Base-by-base conservation (phyloP, 2,888 invertebrate species). In the Drosophila villosipedis region DNA sequence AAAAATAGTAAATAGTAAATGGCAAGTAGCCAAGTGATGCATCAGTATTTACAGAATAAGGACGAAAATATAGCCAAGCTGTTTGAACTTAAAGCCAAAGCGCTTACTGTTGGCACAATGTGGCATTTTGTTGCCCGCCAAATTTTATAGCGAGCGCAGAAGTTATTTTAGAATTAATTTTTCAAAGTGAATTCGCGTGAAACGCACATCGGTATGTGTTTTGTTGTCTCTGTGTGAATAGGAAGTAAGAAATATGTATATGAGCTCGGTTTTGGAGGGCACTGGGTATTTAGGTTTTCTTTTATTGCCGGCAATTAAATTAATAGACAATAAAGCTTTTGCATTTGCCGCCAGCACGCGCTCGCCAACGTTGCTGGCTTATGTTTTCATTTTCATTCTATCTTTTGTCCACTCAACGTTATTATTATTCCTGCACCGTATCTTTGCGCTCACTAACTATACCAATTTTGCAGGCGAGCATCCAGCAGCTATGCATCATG, bases 401-500 rank as follows among this genome's bases (percentile, higher is more conserved):
- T 41, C 43, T 43, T 41, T 43, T 43, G 41, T 58, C 58, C 43
- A 58, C 58, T 58, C 58, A 16, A 43, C 31, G 39, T 22, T 39
- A 57, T 58, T 41, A 22, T 41, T 61, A 22, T 50, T 41, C 50
- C 37, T 31, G 31, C 25, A 39, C 39, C 5, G 30, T 9, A 22
- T 35, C 12, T 28, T 35, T 57, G n/a, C 28, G 19, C 6, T 25
- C 22, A 39, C 49, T 50, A 39, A 31, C 33, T 39, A 4, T 33
- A 16, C 3, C 9, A 6, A 25, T 64, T 64, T 72, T 81, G 12
- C 95, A 97, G 97, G 97, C 90, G 97, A 97, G 94, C 96, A 96
- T 92, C 97, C 97, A 88, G 97, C 97, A 68, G 97, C 97, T 54
- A 97, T 97, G 97, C 96, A 97, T 94, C 96, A 96, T 87, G 96